These are phyloP conservation scores for Hypomesus transpacificus DNA, from an alignment of 2,113 vertebrate species.

Conservation along the genomic window DNA sequence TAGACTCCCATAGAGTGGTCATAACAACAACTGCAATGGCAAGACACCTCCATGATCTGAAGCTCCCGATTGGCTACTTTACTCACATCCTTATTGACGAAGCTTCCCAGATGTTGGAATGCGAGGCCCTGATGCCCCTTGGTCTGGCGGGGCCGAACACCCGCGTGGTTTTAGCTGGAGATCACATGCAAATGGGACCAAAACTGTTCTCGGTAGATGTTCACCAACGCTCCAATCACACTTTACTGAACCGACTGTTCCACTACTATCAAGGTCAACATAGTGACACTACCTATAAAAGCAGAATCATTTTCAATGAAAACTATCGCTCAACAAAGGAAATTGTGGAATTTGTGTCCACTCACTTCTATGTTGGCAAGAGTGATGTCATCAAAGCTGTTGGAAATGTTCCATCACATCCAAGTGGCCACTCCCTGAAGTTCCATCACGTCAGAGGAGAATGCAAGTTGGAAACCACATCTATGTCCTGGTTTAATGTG, in stretches of 20 bases:
- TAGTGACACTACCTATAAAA: constrained; percentile 65
- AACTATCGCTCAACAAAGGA: constrained; percentile 83
- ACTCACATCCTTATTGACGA: constrained; percentile 90
- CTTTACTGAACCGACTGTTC: constrained; percentile 83
- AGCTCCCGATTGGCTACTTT: constrained; percentile 77
- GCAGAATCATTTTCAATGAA: constrained; percentile 82
- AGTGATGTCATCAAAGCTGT: constrained; percentile 75
- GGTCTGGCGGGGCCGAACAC: constrained; percentile 70
- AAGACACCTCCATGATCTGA: constrained; percentile 63
- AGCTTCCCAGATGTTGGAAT: constrained; percentile 92
- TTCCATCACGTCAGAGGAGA: constrained; percentile 80
- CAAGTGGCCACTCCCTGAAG: constrained; percentile 66
- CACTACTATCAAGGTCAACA: constrained; percentile 77
- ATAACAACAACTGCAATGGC: constrained; percentile 80
- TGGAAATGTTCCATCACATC: constrained; percentile 70
- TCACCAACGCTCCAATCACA: constrained; percentile 71
- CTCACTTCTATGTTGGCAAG: constrained; percentile 78
- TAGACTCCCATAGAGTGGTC: constrained; percentile 62
- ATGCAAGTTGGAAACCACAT: constrained; percentile 65
- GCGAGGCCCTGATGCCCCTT: constrained; percentile 64
- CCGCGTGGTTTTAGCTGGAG: constrained; percentile 62
- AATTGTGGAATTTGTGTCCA: constrained; percentile 84
- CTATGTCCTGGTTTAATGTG: constrained; percentile 77
- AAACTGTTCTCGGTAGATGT: constrained; percentile 75
- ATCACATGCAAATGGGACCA: constrained; percentile 83